Percentiles rank a stretch among this genome's conserved stretches.
phyloP scores from a whole-genome alignment of 2,797 vertebrate species.

The Hemibagrus guttatus region DNA sequence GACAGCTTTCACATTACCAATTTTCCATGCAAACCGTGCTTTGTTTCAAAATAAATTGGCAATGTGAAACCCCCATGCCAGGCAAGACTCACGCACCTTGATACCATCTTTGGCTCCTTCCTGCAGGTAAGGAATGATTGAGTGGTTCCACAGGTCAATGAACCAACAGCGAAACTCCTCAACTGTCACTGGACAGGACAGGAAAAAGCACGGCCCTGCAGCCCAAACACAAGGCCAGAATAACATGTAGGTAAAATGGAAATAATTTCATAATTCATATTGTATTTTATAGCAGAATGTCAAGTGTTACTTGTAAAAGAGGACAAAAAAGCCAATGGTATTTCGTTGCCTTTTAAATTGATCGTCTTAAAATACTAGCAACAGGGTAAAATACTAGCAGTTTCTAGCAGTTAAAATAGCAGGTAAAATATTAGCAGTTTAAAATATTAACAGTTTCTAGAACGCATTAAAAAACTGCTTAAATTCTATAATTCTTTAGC shows the following conservation, averaged over 20 bases:
- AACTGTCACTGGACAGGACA: slow-evolving; percentile 94
- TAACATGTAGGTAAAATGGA: neutral
- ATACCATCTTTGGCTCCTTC: slow-evolving; percentile 96
- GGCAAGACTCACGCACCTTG: slow-evolving; percentile 76
- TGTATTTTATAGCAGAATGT: neutral
- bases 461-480: neutral
- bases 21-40: too few relatives aligned
- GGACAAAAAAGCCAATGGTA: neutral
- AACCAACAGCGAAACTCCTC: slow-evolving; percentile 98
- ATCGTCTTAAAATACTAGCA: neutral
- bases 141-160: slow-evolving; percentile 98
- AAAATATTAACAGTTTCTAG: neutral
- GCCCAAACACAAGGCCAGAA: slow-evolving; percentile 22
- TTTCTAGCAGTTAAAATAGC: neutral
- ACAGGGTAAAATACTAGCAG: neutral
- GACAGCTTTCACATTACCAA: too few relatives aligned
- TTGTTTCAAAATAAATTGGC: too few relatives aligned
- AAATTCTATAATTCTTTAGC: neutral
- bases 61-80: too few relatives aligned
- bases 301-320: neutral
- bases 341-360: neutral
- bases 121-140: slow-evolving; percentile 97
- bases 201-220: slow-evolving; percentile 95
- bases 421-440: neutral
- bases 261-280: neutral